Conservation (phyloP, 2,113 vertebrate species). For the Ceyx cyanopectus region DNA sequence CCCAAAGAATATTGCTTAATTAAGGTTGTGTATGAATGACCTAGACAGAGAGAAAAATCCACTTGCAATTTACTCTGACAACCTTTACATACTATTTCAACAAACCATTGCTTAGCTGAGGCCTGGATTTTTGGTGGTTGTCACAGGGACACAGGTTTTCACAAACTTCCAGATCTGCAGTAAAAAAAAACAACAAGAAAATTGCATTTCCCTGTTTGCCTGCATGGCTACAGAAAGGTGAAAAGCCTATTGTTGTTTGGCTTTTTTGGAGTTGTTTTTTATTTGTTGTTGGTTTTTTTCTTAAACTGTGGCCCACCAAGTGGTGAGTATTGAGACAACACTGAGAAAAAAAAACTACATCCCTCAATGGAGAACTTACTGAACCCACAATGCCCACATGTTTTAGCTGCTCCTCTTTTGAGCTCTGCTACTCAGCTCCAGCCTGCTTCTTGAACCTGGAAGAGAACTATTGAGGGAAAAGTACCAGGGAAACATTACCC, state of each 20-base stretch:
- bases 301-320: not conserved
- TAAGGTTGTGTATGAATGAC: not conserved
- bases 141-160: not conserved
- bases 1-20: not conserved
- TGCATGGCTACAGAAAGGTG: not conserved
- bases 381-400: not conserved
- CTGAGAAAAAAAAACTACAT: not conserved
- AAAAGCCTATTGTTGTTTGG: not conserved
- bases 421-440: not conserved
- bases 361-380: not conserved
- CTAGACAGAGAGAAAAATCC: not conserved
- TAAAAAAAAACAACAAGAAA: not conserved
- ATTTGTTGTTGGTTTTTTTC: not conserved
- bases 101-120: not conserved
- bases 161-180: not conserved
- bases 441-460: not conserved
- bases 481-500: not conserved
- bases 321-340: accelerated
- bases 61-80: not conserved
- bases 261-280: not conserved
- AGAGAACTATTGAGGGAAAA: not conserved
- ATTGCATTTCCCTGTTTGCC: not conserved
- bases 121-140: not conserved
- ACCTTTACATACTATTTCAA: not conserved
- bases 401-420: not conserved